These are phyloP conservation scores for Arge pagana DNA, from an alignment of 2,888 invertebrate genomes.

Conservation along the genomic window DNA sequence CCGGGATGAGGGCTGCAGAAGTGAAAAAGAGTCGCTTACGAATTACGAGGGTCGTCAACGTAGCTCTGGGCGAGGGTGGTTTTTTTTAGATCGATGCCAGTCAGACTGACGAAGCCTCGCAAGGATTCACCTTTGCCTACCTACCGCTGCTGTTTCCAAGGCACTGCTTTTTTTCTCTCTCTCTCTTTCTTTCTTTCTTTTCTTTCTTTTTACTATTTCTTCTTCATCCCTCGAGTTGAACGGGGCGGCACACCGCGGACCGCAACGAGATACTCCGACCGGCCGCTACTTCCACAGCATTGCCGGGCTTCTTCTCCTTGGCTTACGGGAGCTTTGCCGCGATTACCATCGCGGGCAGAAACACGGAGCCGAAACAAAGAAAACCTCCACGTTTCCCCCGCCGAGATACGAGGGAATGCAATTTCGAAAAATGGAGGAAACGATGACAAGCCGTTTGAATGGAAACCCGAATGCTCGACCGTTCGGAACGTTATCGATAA, in stretches of 20 bases:
- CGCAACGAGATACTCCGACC: no score
- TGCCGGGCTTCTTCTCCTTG: slow-evolving; percentile 10
- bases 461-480: not conserved
- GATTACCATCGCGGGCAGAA: slow-evolving; percentile 8
- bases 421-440: not conserved
- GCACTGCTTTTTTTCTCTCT: no score
- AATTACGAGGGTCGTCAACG: not conserved
- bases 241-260: no score
- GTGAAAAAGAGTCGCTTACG: slow-evolving; percentile 2
- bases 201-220: no score
- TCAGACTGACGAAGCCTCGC: slow-evolving; percentile 22
- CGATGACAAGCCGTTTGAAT: not conserved
- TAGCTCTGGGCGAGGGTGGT: slow-evolving; percentile 5
- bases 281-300: no score
- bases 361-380: not conserved
- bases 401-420: not conserved
- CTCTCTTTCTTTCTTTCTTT: no score
- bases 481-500: no score
- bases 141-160: no score
- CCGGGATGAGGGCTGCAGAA: slow-evolving; percentile 2
- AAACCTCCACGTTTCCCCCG: not conserved
- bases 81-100: slow-evolving; percentile 21
- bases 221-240: no score
- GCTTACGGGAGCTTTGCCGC: slow-evolving; percentile 2
- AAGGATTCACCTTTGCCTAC: slow-evolving; percentile 12